Percentiles rank a stretch among this genome's conserved stretches.
phyloP scores from a whole-genome alignment of 2,113 vertebrate species.

The Calyptommatus sinebrachiatus region DNA sequence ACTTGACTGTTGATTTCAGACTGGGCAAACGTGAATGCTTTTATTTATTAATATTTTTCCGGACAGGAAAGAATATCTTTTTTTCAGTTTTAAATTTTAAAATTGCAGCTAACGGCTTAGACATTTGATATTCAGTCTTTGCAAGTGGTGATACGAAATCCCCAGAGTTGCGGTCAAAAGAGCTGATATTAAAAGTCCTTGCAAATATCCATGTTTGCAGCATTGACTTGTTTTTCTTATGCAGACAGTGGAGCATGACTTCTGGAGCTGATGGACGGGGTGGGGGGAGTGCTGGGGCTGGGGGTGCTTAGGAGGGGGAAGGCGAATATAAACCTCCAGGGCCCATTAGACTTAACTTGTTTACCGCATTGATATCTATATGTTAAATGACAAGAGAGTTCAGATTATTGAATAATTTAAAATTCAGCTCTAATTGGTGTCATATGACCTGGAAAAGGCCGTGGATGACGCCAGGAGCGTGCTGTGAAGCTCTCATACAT shows the following conservation, averaged over 20 bases:
- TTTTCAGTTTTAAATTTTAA: constrained; percentile 63
- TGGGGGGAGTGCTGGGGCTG: neutral
- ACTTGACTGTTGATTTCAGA: constrained; percentile 54
- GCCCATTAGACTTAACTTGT: constrained; percentile 84
- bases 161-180: constrained; percentile 66
- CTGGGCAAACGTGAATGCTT: constrained; percentile 54
- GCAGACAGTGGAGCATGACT: constrained; percentile 59
- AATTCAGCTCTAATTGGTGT: constrained; percentile 85
- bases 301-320: neutral
- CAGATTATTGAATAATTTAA: constrained; percentile 86
- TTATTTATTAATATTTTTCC: constrained; percentile 47
- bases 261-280: constrained; percentile 60
- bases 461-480: constrained; percentile 78
- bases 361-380: constrained; percentile 84
- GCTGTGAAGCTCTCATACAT: constrained; percentile 80
- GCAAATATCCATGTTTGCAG: constrained; percentile 69
- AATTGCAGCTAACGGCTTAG: constrained; percentile 68
- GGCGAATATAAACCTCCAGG: constrained; percentile 70
- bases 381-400: constrained; percentile 85
- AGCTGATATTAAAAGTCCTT: constrained; percentile 74
- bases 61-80: constrained; percentile 6
- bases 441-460: constrained; percentile 82
- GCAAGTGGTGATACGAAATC: constrained; percentile 64
- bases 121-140: constrained; percentile 71
- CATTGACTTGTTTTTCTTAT: constrained; percentile 70